Percentiles rank a stretch among this genome's conserved stretches.
These are phyloP conservation scores for Sebastes itinus DNA, from an alignment of 2,797 vertebrate species.

Conservation along the genomic window DNA sequence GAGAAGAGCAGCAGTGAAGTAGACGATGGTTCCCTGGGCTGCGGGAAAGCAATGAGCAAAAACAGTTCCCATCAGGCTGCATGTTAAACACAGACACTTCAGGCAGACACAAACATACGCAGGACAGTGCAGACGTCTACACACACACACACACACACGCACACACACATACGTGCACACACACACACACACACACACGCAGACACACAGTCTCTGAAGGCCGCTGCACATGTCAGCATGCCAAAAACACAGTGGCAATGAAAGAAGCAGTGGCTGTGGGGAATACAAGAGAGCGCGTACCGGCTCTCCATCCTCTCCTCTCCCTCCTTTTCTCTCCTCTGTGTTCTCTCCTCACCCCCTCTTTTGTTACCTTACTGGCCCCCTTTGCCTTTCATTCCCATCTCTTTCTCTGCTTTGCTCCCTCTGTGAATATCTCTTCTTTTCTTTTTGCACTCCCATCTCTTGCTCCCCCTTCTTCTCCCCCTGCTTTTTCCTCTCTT, in stretches of 20 bases:
- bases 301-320: conserved; percentile 50
- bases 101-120: conserved; percentile 45
- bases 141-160: conserved; percentile 16
- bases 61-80: conserved; percentile 63
- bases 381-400: conserved; percentile 43
- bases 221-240: conserved; percentile 52
- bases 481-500: not conserved
- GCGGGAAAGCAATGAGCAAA: conserved; percentile 56
- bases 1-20: conserved; percentile 19
- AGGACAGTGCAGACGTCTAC: conserved; percentile 13
- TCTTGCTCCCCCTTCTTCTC: not conserved
- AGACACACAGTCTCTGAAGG: conserved; percentile 49
- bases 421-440: conserved; percentile 40
- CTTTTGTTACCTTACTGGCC: conserved; percentile 47
- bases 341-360: conserved; percentile 15
- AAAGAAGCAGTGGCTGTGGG: conserved; percentile 55
- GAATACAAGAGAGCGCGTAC: conserved; percentile 55
- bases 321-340: conserved; percentile 31
- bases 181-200: conserved; percentile 9
- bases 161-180: conserved; percentile 12
- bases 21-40: conserved; percentile 58
- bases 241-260: conserved; percentile 57
- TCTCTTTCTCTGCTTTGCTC: conserved; percentile 36
- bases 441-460: conserved; percentile 13
- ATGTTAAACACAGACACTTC: conserved; percentile 62